Conservation (phyloP, 2,113 vertebrate species). For the Polyodon spathula region DNA sequence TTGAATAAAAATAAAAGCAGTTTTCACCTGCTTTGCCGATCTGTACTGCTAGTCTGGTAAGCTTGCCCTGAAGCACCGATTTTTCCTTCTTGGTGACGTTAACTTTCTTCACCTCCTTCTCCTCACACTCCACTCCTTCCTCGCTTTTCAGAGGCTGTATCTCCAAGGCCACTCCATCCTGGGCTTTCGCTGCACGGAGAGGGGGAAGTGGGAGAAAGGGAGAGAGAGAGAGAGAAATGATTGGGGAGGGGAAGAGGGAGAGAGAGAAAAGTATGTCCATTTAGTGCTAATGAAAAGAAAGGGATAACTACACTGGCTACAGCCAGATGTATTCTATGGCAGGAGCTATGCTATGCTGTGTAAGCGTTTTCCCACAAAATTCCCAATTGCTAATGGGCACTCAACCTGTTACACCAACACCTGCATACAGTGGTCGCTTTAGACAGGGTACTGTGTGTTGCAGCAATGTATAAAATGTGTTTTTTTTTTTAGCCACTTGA, state of each 20-base stretch:
- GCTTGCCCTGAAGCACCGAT: conserved; percentile 92
- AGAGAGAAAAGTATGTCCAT: conserved; percentile 1
- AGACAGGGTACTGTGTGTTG: too few relatives aligned
- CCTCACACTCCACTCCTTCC: conserved; percentile 76
- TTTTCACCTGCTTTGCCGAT: conserved; percentile 88
- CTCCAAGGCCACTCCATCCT: conserved; percentile 90
- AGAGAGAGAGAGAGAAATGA: conserved; percentile 19
- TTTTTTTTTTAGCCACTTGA: too few relatives aligned
- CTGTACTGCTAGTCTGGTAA: conserved; percentile 84
- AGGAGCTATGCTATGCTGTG: too few relatives aligned
- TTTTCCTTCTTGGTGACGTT: conserved; percentile 93
- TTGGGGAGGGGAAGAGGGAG: not conserved
- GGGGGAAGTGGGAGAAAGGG: conserved; percentile 33
- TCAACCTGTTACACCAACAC: too few relatives aligned
- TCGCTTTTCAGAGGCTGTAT: conserved; percentile 94
- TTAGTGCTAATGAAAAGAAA: too few relatives aligned
- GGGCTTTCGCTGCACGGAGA: conserved; percentile 77
- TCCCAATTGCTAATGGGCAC: too few relatives aligned
- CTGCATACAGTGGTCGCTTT: too few relatives aligned
- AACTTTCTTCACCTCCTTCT: conserved; percentile 78
- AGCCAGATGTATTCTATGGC: too few relatives aligned
- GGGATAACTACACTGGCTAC: too few relatives aligned
- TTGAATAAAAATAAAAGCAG: not conserved
- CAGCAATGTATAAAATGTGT: too few relatives aligned
- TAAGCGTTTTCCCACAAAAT: too few relatives aligned